A percentile compares a stretch with the other conserved stretches of the same genome.
phyloP scores from a whole-genome alignment of 2,113 vertebrate genomes.

The Cyprinodon variegatus region DNA sequence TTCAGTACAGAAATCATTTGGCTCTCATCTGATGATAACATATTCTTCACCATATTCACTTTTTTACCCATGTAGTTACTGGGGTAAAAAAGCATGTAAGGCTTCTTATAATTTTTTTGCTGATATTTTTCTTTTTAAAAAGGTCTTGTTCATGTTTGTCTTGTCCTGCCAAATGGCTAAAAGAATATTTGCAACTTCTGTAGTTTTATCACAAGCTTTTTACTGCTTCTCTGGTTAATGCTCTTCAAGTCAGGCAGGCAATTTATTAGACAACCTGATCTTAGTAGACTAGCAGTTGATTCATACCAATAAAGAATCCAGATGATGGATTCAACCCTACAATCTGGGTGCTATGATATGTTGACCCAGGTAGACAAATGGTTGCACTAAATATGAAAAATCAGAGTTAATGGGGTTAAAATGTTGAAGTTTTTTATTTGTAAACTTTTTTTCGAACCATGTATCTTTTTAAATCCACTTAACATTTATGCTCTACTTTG shows the following conservation, averaged over 20 bases:
- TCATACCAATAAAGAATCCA: background rate
- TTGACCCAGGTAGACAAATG: background rate
- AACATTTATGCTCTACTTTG: background rate
- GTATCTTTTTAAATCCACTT: background rate
- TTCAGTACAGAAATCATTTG: no score
- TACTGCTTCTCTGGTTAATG: background rate
- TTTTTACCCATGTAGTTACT: no score
- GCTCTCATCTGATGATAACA: no score
- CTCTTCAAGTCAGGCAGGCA: background rate
- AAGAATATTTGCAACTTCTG: no score
- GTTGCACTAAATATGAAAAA: background rate
- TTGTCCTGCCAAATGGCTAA: no score
- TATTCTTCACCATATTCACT: no score
- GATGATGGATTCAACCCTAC: background rate
- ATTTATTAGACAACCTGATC: background rate
- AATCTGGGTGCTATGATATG: background rate
- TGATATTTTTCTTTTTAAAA: no score
- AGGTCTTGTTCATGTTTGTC: no score
- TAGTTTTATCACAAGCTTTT: no score
- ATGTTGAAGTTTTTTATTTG: background rate
- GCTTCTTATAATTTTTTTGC: no score
- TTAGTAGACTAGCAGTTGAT: background rate
- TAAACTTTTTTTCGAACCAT: no score
- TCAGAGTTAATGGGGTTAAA: background rate
- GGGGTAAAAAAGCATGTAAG: no score